Base-by-base conservation (phyloP, 2,113 vertebrate genomes). In the Bos indicus region DNA sequence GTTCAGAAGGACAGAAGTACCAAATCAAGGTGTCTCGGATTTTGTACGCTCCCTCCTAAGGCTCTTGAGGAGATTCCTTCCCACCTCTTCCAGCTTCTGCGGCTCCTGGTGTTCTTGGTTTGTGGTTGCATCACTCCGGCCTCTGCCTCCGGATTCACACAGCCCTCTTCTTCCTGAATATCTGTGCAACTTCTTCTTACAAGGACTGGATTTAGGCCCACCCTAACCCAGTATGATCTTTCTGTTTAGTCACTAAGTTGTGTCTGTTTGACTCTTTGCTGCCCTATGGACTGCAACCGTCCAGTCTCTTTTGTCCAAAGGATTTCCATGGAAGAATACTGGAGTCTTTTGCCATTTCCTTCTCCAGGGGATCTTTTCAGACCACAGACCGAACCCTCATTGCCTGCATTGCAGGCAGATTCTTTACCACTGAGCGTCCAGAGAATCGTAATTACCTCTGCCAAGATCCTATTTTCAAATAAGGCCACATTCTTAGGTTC, bases 341-440 rank as follows among this genome's bases (percentile, higher is more conserved):
- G 71, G 36, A 43, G 36, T 43, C 21, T 2, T 40, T 74, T 25
- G 23, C 36, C 67, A 74, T 74, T 74, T 74, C 36, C 67, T 74
- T 40, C 67, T 74, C 67, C 10, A 12, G n/a, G n/a, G 36, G 4
- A 40, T 74, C 67, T 40, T 74, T 23, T 6, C 67, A 40, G 67
- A 74, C 36, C 36, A 25, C 0, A 0, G 10, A 74, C 21, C 0
- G 1, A 74, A 74, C 11, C 67, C 2, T 0, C 36, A 74, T 25
- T 11, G 25, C 36, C 67, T 74, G 67, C 67, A 40, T 3, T 23
- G 67, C 36, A 40, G 67, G 21, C 21, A 40, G 36, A 74, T 40
- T 74, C 10, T 40, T 23, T 40, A 74, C 21, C 67, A 13, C 36
- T 40, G 67, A 74, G 21, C 21, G 0, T 25, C 67, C 36, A 74